Evolutionary conservation across 2,888 invertebrate genomes (phyloP).

Genomic region (Archaeoteleia sp.): DNA sequence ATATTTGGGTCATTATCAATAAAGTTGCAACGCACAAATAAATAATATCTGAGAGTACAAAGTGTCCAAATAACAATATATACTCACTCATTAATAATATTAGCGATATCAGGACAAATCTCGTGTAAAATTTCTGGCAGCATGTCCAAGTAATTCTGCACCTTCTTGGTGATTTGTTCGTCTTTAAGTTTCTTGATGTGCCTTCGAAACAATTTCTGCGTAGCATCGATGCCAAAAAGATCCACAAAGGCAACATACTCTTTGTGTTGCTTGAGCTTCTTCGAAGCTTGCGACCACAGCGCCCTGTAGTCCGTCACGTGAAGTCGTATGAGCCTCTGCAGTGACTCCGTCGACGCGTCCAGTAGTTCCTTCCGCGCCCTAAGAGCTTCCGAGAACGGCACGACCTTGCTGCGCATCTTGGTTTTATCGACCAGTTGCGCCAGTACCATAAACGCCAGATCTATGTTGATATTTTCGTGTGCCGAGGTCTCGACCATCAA

Average conservation of each 20-base stretch:
- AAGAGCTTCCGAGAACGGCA: conserved; percentile 89
- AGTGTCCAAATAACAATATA: too few relatives aligned
- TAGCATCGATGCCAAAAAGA: conserved; percentile 90
- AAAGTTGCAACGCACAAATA: too few relatives aligned
- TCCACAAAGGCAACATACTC: conserved; percentile 94
- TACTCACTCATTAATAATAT: conserved; percentile 72
- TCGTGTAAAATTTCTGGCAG: conserved; percentile 86
- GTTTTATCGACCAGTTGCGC: conserved; percentile 95
- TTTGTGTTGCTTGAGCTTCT: conserved; percentile 89
- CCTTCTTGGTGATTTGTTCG: conserved; percentile 85
- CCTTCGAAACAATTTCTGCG: conserved; percentile 85
- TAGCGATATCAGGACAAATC: conserved; percentile 84
- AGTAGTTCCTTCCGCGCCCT: conserved; percentile 90
- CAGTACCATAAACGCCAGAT: conserved; percentile 90
- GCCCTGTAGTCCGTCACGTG: conserved; percentile 89
- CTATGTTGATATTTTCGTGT: conserved; percentile 96
- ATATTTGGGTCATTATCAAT: too few relatives aligned
- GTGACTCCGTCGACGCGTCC: conserved; percentile 93
- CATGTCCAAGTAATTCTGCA: conserved; percentile 85
- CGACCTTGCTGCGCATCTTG: conserved; percentile 84
- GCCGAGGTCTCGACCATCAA: conserved; percentile 95
- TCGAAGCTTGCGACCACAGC: conserved; percentile 90
- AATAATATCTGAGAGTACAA: too few relatives aligned
- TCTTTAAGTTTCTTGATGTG: conserved; percentile 89
- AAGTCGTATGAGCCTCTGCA: conserved; percentile 88